phyloP scores from a whole-genome alignment of 2,797 vertebrate species.

The Psittacula derbiana region DNA sequence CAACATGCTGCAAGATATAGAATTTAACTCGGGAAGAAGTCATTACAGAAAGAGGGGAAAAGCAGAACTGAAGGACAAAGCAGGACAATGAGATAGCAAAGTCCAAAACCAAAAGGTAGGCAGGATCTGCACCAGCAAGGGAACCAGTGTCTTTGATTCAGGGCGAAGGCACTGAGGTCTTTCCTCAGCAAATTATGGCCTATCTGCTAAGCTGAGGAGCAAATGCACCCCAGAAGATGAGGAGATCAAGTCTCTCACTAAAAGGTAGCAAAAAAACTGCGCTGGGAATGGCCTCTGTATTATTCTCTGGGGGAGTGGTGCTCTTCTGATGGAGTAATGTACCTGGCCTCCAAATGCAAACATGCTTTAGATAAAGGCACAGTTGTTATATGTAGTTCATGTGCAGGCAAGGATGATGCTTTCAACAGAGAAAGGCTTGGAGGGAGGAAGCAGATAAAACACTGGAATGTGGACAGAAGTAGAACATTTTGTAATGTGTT shows the following conservation, averaged over 20 bases:
- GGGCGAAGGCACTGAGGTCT: not conserved
- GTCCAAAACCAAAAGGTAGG: not conserved
- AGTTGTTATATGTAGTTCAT: accelerated
- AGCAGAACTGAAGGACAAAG: not conserved
- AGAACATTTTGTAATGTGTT: not conserved
- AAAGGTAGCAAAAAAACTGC: not conserved
- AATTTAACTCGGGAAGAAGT: not conserved
- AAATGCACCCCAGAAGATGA: not conserved
- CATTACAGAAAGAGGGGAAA: not conserved
- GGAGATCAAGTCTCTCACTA: not conserved
- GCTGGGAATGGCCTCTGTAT: not conserved
- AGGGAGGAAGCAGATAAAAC: not conserved
- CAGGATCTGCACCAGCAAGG: not conserved
- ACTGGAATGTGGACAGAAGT: not conserved
- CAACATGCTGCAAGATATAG: not conserved
- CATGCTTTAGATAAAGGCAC: not conserved
- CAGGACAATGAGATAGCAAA: not conserved
- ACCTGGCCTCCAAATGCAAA: not conserved
- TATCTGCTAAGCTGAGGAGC: not conserved
- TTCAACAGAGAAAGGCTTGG: not conserved
- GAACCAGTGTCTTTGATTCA: not conserved
- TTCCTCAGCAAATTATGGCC: not conserved
- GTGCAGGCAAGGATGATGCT: not conserved
- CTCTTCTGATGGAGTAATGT: not conserved
- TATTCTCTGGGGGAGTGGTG: not conserved